phyloP scores from a whole-genome alignment of 1,140 invertebrate species.

The Mycetomoellerius zeteki region DNA sequence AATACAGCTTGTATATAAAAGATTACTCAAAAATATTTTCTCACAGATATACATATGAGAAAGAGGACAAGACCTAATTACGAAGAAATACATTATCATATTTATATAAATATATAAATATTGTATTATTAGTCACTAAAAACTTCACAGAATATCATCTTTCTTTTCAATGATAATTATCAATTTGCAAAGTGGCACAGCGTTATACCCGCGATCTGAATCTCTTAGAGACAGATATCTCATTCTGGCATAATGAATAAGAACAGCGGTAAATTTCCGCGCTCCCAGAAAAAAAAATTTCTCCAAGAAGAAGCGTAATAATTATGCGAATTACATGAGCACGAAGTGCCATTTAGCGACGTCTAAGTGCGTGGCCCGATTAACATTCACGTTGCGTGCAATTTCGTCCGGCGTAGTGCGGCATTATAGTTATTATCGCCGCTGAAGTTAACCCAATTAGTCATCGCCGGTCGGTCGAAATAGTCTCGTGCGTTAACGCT shows the following conservation, averaged over 20 bases:
- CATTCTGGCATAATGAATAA: neutral
- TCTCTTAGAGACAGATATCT: neutral
- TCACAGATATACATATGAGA: neutral
- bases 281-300: conserved; percentile 15
- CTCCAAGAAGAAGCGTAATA: conserved; percentile 33
- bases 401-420: conserved; percentile 45
- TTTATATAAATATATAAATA: neutral
- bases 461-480: conserved; percentile 61
- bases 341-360: conserved; percentile 35
- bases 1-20: neutral
- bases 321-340: conserved; percentile 44
- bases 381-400: conserved; percentile 59
- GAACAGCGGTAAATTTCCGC: neutral
- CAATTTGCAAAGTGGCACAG: conserved; percentile 7
- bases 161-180: conserved; percentile 9
- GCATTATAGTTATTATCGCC: conserved; percentile 60
- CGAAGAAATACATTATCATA: neutral
- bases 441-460: conserved; percentile 62
- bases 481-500: conserved; percentile 60
- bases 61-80: neutral
- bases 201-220: neutral
- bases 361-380: conserved; percentile 52
- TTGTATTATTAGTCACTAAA: neutral
- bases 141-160: neutral
- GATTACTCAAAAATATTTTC: neutral